Conservation (phyloP, 2,888 invertebrate species). For the Drosophila barbarae region DNA sequence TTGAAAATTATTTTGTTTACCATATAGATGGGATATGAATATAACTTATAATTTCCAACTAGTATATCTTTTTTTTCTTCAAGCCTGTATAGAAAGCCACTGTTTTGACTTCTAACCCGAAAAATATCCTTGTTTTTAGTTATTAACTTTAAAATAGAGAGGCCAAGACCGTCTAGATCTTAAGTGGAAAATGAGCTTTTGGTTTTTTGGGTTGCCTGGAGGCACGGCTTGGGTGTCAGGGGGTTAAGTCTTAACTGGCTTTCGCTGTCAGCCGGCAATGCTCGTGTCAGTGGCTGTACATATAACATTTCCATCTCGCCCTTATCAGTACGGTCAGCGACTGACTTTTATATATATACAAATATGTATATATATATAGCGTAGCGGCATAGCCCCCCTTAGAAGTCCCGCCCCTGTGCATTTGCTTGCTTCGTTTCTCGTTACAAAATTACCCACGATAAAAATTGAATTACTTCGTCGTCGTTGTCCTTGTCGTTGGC, state of each 20-base stretch:
- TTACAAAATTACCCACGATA: conserved; percentile 78
- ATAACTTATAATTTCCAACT: not conserved
- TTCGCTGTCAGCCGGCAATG: conserved; percentile 27
- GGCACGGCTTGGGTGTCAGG: conserved; percentile 1
- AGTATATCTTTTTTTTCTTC: not conserved
- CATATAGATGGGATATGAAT: not conserved
- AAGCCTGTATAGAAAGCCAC: not conserved
- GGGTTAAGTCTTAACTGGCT: conserved; percentile 32
- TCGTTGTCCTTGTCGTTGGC: conserved; percentile 49
- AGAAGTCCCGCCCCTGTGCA: conserved; percentile 40
- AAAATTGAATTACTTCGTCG: conserved; percentile 78
- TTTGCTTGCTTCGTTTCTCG: conserved; percentile 72
- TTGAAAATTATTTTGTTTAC: not conserved
- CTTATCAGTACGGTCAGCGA: conserved; percentile 34
- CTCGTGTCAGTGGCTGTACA: conserved; percentile 29
- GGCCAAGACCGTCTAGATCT: not conserved
- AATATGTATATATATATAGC: not conserved
- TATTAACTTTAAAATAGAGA: not conserved
- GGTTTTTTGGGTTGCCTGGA: not conserved
- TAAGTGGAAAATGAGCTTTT: conserved; percentile 10
- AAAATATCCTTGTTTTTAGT: not conserved
- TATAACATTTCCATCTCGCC: conserved; percentile 37
- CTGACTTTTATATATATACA: conserved; percentile 8
- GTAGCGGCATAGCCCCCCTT: conserved; percentile 21
- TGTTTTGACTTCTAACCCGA: no score